These are phyloP conservation scores for Holacanthus passer DNA, from an alignment of 2,113 vertebrate genomes.

Conservation along the genomic window DNA sequence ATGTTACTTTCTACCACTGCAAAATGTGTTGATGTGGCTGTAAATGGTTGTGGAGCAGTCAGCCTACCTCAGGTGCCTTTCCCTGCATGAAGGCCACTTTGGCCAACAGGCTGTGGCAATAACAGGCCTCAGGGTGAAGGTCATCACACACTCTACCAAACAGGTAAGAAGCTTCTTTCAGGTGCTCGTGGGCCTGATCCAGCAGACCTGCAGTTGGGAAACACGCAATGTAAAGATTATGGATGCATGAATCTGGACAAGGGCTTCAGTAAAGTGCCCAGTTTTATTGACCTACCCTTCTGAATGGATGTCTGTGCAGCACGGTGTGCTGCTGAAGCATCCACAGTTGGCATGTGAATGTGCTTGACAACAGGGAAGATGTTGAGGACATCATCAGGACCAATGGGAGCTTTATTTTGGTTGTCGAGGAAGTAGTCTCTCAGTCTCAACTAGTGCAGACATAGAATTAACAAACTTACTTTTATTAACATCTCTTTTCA, in stretches of 20 bases:
- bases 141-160: constrained; percentile 85
- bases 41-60: background rate
- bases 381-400: constrained; percentile 87
- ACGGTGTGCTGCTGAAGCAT: constrained; percentile 75
- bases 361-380: constrained; percentile 88
- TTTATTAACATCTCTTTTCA: no score
- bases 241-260: background rate
- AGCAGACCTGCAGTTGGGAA: constrained; percentile 78
- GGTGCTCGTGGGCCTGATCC: constrained; percentile 82
- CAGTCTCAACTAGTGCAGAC: constrained; percentile 81
- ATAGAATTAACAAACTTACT: constrained; percentile 20
- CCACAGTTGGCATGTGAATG: constrained; percentile 75
- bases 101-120: constrained; percentile 83
- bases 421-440: constrained; percentile 86
- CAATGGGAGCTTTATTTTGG: constrained; percentile 85
- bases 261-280: background rate
- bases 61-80: constrained; percentile 77
- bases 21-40: background rate
- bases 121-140: constrained; percentile 84
- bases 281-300: constrained; percentile 77
- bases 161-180: constrained; percentile 85
- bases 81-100: constrained; percentile 83
- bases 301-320: constrained; percentile 81
- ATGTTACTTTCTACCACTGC: background rate
- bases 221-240: background rate